Evolutionary conservation across 2,888 invertebrate species (phyloP).

Genomic region (Lycia hirtaria): DNA sequence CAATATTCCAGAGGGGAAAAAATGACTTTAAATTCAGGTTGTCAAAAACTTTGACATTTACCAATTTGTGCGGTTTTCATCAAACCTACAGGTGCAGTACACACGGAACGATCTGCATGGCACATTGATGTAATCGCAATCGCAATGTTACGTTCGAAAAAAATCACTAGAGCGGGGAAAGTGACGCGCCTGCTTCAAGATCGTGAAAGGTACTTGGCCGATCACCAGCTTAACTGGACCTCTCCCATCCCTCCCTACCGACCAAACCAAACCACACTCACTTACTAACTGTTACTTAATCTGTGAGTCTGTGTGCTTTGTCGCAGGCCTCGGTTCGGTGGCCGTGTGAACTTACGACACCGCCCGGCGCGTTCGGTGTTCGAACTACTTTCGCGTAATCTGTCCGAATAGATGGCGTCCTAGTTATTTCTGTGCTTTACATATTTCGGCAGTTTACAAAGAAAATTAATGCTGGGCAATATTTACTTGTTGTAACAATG

Average conservation of each 20-base stretch:
- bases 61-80: constrained; percentile 18
- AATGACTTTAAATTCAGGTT: too few relatives aligned
- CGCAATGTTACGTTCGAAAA: constrained; percentile 80
- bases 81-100: constrained; percentile 66
- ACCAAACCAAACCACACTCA: constrained; percentile 35
- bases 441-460: constrained; percentile 11
- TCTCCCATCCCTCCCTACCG: constrained; percentile 53
- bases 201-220: constrained; percentile 81
- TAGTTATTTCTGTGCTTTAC: constrained; percentile 54
- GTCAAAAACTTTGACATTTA: too few relatives aligned
- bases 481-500: background rate
- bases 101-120: constrained; percentile 76
- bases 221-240: constrained; percentile 64
- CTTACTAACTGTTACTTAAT: background rate
- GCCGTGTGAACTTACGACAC: constrained; percentile 77
- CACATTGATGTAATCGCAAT: constrained; percentile 80
- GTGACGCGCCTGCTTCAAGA: constrained; percentile 78
- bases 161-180: constrained; percentile 81
- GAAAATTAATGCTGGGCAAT: background rate
- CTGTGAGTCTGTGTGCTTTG: constrained; percentile 47
- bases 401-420: constrained; percentile 71
- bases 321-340: constrained; percentile 60
- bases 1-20: too few relatives aligned
- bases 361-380: constrained; percentile 72
- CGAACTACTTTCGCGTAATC: constrained; percentile 84